These are phyloP conservation scores for Galendromus occidentalis DNA, from an alignment of 1,140 invertebrate species.

Conservation along the genomic window DNA sequence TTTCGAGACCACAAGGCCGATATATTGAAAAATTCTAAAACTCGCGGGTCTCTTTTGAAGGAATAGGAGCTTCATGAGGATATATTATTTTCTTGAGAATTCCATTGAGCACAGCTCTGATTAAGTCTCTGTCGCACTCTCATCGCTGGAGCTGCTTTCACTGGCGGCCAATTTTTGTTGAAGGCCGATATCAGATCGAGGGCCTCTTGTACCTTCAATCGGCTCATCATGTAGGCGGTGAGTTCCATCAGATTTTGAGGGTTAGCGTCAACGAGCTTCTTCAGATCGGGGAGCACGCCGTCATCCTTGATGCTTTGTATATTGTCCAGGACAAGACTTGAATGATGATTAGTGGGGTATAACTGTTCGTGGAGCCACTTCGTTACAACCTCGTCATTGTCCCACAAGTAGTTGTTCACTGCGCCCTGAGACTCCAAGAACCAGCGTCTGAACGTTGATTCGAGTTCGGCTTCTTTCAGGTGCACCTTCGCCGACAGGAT, in stretches of 20 bases:
- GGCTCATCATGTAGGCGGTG: not conserved
- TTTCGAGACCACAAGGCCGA: too few relatives aligned
- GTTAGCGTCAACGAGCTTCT: not conserved
- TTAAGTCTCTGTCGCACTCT: too few relatives aligned
- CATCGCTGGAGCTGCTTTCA: too few relatives aligned
- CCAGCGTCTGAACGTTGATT: slow-evolving; percentile 73
- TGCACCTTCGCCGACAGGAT: slow-evolving; percentile 44
- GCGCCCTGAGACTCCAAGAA: slow-evolving; percentile 77
- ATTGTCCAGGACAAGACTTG: not conserved
- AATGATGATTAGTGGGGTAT: not conserved
- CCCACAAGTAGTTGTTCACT: slow-evolving; percentile 26
- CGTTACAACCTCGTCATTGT: slow-evolving; percentile 9
- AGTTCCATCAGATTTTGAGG: not conserved
- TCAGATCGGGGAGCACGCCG: not conserved
- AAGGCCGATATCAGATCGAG: too few relatives aligned
- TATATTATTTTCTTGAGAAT: too few relatives aligned
- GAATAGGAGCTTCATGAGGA: too few relatives aligned
- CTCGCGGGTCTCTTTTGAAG: too few relatives aligned
- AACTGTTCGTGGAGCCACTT: not conserved
- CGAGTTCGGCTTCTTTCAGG: slow-evolving; percentile 39
- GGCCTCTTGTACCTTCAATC: not conserved
- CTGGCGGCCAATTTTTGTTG: too few relatives aligned
- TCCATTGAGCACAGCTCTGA: too few relatives aligned
- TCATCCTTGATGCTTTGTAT: not conserved
- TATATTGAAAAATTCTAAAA: too few relatives aligned